These are phyloP conservation scores for Alsophila aescularia DNA, from an alignment of 2,888 invertebrate genomes.

Conservation along the genomic window DNA sequence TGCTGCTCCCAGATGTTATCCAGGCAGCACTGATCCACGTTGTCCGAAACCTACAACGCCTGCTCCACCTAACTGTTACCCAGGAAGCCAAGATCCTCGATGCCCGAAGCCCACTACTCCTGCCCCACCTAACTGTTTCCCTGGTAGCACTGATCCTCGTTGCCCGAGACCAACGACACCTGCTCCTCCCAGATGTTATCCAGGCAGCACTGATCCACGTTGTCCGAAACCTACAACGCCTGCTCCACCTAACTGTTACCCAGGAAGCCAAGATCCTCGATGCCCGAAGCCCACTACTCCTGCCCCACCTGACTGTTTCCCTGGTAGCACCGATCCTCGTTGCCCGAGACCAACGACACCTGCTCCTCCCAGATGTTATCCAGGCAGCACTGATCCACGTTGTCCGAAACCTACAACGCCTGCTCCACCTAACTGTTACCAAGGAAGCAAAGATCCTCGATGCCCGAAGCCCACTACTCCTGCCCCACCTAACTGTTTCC, in stretches of 20 bases:
- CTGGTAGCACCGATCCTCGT: slow-evolving; percentile 36
- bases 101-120: slow-evolving; percentile 48
- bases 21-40: slow-evolving; percentile 57
- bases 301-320: slow-evolving; percentile 41
- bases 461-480: slow-evolving; percentile 48
- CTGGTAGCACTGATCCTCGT: slow-evolving; percentile 58
- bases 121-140: slow-evolving; percentile 52
- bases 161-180: slow-evolving; percentile 55
- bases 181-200: slow-evolving; percentile 40
- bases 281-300: slow-evolving; percentile 50
- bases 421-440: slow-evolving; percentile 42
- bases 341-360: slow-evolving; percentile 49
- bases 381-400: slow-evolving; percentile 57
- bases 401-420: slow-evolving; percentile 50
- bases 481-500: slow-evolving; percentile 52
- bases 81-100: slow-evolving; percentile 45
- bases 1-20: slow-evolving; percentile 45
- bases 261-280: slow-evolving; percentile 52
- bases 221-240: slow-evolving; percentile 50
- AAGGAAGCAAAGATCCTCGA: slow-evolving; percentile 45
- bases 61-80: slow-evolving; percentile 42
- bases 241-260: slow-evolving; percentile 48
- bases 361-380: slow-evolving; percentile 45
- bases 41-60: slow-evolving; percentile 50
- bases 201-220: slow-evolving; percentile 43